These are phyloP conservation scores for Myrmophylax atrothorax DNA, from an alignment of 2,113 vertebrate species.

Conservation along the genomic window DNA sequence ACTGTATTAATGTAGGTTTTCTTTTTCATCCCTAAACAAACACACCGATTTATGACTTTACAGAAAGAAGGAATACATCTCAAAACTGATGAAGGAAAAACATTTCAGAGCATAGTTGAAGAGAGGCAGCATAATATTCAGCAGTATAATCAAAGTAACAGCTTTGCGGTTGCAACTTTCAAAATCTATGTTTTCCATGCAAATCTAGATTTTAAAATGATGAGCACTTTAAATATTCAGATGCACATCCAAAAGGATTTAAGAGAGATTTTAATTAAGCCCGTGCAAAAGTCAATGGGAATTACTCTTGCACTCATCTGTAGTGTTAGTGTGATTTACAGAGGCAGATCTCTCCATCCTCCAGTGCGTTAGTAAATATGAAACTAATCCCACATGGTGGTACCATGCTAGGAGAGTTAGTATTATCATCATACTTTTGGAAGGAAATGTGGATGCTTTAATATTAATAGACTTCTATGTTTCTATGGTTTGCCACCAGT, in stretches of 20 bases:
- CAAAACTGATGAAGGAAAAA: not conserved
- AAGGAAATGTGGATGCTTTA: not conserved
- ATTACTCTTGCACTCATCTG: not conserved
- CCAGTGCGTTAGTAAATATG: not conserved
- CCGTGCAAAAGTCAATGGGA: not conserved
- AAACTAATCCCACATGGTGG: not conserved
- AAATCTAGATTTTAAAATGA: not conserved
- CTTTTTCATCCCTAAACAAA: not conserved
- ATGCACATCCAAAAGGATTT: not conserved
- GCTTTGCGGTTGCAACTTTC: not conserved
- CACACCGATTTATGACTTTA: not conserved
- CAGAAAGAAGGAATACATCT: not conserved
- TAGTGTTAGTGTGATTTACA: not conserved
- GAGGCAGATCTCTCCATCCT: not conserved
- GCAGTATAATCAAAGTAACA: not conserved
- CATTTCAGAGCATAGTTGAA: not conserved
- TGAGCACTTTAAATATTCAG: not conserved
- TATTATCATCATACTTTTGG: not conserved
- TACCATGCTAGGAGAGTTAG: accelerated
- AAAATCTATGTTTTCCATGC: not conserved
- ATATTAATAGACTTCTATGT: not conserved
- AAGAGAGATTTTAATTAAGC: not conserved
- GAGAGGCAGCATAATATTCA: not conserved
- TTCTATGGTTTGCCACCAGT: not conserved
- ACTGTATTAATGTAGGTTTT: not conserved